These are phyloP conservation scores for Trypoxylus dichotomus DNA, from an alignment of 1,140 invertebrate species.

Conservation along the genomic window DNA sequence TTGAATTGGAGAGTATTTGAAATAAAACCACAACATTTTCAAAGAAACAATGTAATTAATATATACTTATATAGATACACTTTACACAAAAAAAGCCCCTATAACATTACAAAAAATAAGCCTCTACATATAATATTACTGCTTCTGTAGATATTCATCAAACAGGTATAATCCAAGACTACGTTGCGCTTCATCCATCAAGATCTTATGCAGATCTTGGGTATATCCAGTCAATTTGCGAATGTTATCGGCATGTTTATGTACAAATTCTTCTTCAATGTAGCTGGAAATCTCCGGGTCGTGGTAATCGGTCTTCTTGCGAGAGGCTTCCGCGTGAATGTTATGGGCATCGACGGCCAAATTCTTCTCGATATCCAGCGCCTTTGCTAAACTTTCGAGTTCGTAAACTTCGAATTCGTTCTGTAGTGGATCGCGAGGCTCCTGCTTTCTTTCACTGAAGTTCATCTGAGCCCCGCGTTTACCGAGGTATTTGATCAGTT, in stretches of 20 bases:
- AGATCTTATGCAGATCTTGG: slow-evolving; percentile 69
- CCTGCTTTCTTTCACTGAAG: slow-evolving; percentile 44
- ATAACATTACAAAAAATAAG: too few relatives aligned
- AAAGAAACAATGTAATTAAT: too few relatives aligned
- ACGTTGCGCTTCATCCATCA: slow-evolving; percentile 59
- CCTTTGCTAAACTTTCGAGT: slow-evolving; percentile 70
- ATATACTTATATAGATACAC: too few relatives aligned
- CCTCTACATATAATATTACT: slow-evolving; percentile 30
- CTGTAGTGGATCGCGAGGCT: slow-evolving; percentile 31
- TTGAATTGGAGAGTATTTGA: too few relatives aligned
- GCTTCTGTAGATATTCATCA: slow-evolving; percentile 74
- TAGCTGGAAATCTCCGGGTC: slow-evolving; percentile 73
- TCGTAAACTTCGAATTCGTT: slow-evolving; percentile 60
- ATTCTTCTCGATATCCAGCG: slow-evolving; percentile 72
- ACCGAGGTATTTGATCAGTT: slow-evolving; percentile 74
- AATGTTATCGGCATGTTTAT: slow-evolving; percentile 66
- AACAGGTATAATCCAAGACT: slow-evolving; percentile 72
- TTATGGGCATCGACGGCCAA: slow-evolving; percentile 67
- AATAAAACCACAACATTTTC: too few relatives aligned
- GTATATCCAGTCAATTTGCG: slow-evolving; percentile 71
- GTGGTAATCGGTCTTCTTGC: slow-evolving; percentile 56
- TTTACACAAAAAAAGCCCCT: too few relatives aligned
- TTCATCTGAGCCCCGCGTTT: slow-evolving; percentile 67
- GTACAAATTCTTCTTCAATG: slow-evolving; percentile 74
- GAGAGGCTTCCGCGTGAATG: slow-evolving; percentile 63